A percentile compares a stretch with the other conserved stretches of the same genome.
Evolutionary conservation across 92 coral and sea anemone species (phyloP).

Genomic region (Palythoa grandiflora): DNA sequence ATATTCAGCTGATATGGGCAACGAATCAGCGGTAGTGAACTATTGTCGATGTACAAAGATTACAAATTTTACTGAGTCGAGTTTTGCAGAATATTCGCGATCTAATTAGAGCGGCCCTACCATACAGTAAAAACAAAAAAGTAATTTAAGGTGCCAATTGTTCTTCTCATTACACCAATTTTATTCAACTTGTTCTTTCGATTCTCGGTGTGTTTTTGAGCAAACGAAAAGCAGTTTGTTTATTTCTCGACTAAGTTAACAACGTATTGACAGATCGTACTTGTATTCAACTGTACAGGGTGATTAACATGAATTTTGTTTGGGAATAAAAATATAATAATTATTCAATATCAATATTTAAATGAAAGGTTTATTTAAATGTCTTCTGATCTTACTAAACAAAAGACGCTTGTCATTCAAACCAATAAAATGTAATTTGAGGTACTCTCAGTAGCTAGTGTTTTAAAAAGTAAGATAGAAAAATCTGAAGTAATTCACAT

Average conservation of each 20-base stretch:
- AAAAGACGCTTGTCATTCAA: not conserved
- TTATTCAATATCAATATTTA: not conserved
- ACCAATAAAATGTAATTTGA: not conserved
- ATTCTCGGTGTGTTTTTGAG: no score
- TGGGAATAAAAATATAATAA: not conserved
- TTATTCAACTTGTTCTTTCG: no score
- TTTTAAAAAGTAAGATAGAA: not conserved
- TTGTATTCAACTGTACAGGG: not conserved
- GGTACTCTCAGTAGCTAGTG: not conserved
- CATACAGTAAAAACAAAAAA: no score
- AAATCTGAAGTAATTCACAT: not conserved
- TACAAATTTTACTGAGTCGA: no score
- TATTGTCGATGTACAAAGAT: no score
- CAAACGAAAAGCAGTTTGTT: no score
- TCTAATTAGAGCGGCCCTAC: no score
- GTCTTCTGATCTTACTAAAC: not conserved
- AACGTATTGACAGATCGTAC: not conserved
- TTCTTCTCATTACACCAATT: no score
- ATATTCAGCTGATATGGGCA: no score
- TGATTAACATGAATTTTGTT: conserved; percentile 10
- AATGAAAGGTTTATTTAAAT: not conserved
- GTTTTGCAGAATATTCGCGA: no score
- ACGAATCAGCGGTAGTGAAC: no score
- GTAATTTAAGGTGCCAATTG: no score
- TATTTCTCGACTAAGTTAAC: not conserved